Evolutionary conservation across 2,888 invertebrate species (phyloP).

Genomic region (Endomychus coccineus): DNA sequence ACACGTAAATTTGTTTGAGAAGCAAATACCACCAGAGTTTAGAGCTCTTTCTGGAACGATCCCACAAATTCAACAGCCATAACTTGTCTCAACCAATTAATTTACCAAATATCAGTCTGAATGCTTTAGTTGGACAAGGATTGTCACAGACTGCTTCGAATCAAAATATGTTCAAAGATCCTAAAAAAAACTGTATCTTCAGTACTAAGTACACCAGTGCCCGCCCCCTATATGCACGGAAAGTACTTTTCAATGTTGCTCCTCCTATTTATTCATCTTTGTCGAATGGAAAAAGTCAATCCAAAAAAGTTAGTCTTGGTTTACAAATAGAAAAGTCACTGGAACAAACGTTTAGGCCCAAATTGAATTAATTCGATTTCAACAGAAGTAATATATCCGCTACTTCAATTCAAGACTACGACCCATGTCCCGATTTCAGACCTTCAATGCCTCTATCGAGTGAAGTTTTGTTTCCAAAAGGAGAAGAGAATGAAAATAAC

Average conservation of each 20-base stretch:
- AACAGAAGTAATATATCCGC: constrained; percentile 29
- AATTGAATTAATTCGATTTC: no score
- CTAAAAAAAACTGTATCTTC: constrained; percentile 30
- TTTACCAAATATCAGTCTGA: no score
- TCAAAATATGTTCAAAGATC: constrained; percentile 18
- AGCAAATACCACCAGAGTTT: no score
- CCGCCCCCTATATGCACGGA: constrained; percentile 34
- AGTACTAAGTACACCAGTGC: constrained; percentile 36
- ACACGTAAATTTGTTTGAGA: no score
- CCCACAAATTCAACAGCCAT: no score
- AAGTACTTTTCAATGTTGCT: constrained; percentile 36
- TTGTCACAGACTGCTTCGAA: constrained; percentile 6
- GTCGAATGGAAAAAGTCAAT: constrained; percentile 31
- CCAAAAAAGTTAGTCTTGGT: constrained; percentile 33
- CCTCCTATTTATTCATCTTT: constrained; percentile 38
- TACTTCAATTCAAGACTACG: constrained; percentile 37
- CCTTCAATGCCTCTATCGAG: constrained; percentile 80
- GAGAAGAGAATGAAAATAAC: constrained; percentile 69
- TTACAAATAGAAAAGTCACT: constrained; percentile 38
- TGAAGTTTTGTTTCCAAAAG: constrained; percentile 79
- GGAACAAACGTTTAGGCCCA: constrained; percentile 34
- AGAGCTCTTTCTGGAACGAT: no score
- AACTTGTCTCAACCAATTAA: no score
- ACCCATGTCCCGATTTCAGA: constrained; percentile 62
- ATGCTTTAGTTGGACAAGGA: no score